Evolutionary conservation across 2,888 invertebrate genomes (phyloP), one percentile per base, ranked within the genome.

Genomic region (Stenotaenia linearis): DNA sequence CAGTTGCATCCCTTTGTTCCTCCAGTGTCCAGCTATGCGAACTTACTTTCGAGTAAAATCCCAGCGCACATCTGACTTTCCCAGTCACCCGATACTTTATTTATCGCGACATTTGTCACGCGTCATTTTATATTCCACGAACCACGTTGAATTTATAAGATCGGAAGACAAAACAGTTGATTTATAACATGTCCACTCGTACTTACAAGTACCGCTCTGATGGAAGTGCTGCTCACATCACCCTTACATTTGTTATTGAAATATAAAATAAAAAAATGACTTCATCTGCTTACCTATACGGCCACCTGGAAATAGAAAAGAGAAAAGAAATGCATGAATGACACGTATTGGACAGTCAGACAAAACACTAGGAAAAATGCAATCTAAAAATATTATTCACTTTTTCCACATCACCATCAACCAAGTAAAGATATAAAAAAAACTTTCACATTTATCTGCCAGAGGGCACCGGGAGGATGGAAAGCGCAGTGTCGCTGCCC

Each of bases 371-470:
- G 61, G 61, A 25, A 10, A 25, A 61, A 61, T 61, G 28, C 61
- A 61, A 61, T 61, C 61, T 61, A 61, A 61, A 61, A 61, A 61
- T 61, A 61, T 61, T 61, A 61, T 61, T 61, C 61, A 61, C 61
- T 61, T 61, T 61, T 23, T 10, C 25, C 25, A 25, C 23, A 61
- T 23, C 61, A 25, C 23, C 23, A 61, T 23, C 61, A 10, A 56
- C 7, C 56, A 61, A 21, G n/a, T 5, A 40, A 6, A 40, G 15
- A 18, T n/a, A 45, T 2, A 18, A 45, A 61, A 61, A 61, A 25
- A 21, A 61, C 23, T 61, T 61, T 25, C 61, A 61, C 61, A 61
- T 61, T 25, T 61, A 61, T 61, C 61, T 61, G 61, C 61, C 61
- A 61, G 61, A 25, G 61, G 61, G 25, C 61, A 61, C 25, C 25